Conservation (phyloP, 2,113 vertebrate genomes). For the Colius striatus region DNA sequence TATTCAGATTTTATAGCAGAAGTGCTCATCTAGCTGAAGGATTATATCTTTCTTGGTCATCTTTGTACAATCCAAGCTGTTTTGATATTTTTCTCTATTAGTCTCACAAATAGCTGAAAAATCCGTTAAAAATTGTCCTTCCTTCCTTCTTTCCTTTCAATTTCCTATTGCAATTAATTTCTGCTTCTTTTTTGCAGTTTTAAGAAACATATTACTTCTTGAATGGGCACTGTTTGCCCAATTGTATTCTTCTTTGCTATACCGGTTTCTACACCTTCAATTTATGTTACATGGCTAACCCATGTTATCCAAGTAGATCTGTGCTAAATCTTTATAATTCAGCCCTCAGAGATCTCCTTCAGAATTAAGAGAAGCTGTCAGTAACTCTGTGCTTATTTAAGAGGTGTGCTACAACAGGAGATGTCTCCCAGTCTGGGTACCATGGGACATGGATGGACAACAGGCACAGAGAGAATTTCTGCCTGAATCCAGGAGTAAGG, state of each 20-base stretch:
- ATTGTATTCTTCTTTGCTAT: not conserved
- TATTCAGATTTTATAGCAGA: not conserved
- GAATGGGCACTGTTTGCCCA: not conserved
- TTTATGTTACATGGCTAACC: not conserved
- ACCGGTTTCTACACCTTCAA: not conserved
- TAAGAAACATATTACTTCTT: not conserved
- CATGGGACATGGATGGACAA: fast-evolving
- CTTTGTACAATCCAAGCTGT: not conserved
- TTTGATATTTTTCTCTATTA: not conserved
- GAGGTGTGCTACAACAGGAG: not conserved
- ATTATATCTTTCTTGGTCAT: not conserved
- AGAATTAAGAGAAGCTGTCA: not conserved
- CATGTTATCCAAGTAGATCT: not conserved
- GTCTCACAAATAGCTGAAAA: not conserved
- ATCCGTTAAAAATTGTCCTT: not conserved
- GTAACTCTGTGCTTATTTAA: not conserved
- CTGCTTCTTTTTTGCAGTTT: not conserved
- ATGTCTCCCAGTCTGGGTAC: not conserved
- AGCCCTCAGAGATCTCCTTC: not conserved
- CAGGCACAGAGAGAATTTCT: not conserved
- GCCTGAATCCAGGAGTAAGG: not conserved
- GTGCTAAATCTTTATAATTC: not conserved
- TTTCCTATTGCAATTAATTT: not conserved
- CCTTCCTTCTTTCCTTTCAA: not conserved
- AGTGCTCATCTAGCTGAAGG: not conserved